Evolutionary conservation across 2,113 vertebrate species (phyloP), one percentile per base, ranked within the genome.

Genomic region (Colaptes auratus): DNA sequence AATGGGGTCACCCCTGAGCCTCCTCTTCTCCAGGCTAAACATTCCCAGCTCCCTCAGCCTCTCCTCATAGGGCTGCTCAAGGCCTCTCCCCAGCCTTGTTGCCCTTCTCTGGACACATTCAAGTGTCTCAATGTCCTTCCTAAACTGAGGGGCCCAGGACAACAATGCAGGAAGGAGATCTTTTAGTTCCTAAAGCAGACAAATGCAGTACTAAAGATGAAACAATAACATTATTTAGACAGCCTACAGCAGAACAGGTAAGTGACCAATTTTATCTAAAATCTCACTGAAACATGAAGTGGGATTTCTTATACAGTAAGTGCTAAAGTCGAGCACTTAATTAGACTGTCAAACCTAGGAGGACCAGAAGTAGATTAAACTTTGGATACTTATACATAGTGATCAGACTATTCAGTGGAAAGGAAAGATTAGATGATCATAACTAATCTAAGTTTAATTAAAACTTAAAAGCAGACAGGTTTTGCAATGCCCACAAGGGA

Each of bases 381-480:
- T 94, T 82, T 53, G 60, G 75, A 89, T 94, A 92, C 71, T 87
- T 91, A 74, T 15, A 92, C 13, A 35, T 27, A 92, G 82, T 10
- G 79, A 91, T 94, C 92, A 93, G 91, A 83, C 74, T 83, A 72
- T 82, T 72, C 75, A 92, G 89, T 88, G 89, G 71, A 91, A 91
- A 91, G 52, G 52, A 85, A 92, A 93, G 82, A 95, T 93, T 88
- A 92, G 84, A 96, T 92, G 91, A 95, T 96, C 91, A 92, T 82
- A 91, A 94, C 91, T 93, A 94, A 94, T 95, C 78, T 91, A 95
- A 95, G 67, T 95, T 95, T 95, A 96, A 96, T 95, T 95, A 96
- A 95, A 96, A 95, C 83, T 89, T 87, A 92, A 94, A 95, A 93
- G 84, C 53, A 86, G 78, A 74, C 72, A 86, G 86, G 83, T 92